Conservation (phyloP, 2,888 invertebrate species). For the Leucoptera coffeella region DNA sequence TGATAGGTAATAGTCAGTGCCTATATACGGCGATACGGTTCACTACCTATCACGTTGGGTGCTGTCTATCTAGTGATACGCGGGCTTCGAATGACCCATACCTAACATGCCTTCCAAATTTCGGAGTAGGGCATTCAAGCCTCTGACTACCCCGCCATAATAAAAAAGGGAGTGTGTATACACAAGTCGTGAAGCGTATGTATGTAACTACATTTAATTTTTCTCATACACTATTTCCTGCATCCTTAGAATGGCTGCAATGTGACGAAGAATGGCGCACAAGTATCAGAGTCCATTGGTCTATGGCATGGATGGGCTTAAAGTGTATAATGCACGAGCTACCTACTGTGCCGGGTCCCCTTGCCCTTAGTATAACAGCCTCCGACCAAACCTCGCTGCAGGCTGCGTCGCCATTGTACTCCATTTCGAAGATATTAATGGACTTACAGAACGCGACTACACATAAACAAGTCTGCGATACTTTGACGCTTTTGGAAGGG, state of each 20-base stretch:
- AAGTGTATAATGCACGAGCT: constrained; percentile 12
- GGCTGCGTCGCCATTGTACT: constrained; percentile 43
- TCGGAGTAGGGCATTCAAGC: too few relatives aligned
- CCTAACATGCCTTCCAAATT: too few relatives aligned
- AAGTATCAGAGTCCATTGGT: constrained; percentile 28
- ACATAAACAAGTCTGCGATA: constrained; percentile 50
- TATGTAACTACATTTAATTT: too few relatives aligned
- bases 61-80: too few relatives aligned
- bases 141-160: too few relatives aligned
- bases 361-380: constrained; percentile 16
- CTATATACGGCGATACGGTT: too few relatives aligned
- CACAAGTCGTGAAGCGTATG: too few relatives aligned
- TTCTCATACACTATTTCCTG: too few relatives aligned
- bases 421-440: constrained; percentile 44
- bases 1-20: too few relatives aligned
- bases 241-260: constrained; percentile 25
- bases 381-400: constrained; percentile 42
- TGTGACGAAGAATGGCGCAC: constrained; percentile 25
- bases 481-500: constrained; percentile 52
- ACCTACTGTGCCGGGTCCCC: constrained; percentile 15
- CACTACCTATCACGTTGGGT: too few relatives aligned
- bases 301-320: constrained; percentile 18
- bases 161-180: too few relatives aligned
- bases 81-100: too few relatives aligned
- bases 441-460: constrained; percentile 59